Conservation (phyloP, 2,113 vertebrate species). For the Onychostruthus taczanowskii region DNA sequence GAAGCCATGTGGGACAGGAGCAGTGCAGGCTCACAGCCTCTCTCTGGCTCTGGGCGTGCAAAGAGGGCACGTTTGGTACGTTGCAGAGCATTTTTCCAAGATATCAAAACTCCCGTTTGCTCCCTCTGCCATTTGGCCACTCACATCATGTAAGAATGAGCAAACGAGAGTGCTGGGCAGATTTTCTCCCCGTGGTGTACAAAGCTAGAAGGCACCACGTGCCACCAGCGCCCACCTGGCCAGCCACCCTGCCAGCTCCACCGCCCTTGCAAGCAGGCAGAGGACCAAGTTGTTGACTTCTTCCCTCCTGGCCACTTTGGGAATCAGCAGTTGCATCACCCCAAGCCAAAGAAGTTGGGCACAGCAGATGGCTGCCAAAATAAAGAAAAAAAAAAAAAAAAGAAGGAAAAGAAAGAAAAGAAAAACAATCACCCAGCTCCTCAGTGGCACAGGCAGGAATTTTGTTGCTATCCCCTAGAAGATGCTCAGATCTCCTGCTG, state of each 20-base stretch:
- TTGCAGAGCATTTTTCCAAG: neutral
- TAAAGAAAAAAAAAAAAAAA: neutral
- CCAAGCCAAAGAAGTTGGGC: neutral
- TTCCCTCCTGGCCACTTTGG: neutral
- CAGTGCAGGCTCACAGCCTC: fast-evolving
- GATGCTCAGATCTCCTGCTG: neutral
- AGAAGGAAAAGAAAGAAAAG: neutral
- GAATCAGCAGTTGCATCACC: neutral
- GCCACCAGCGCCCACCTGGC: neutral
- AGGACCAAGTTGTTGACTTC: neutral
- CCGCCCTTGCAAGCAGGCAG: fast-evolving
- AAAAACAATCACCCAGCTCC: neutral
- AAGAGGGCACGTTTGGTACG: neutral
- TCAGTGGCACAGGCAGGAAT: neutral
- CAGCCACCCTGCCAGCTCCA: neutral
- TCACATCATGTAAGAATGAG: neutral
- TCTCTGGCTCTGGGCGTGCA: neutral
- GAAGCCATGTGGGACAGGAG: fast-evolving
- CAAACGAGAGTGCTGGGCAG: neutral
- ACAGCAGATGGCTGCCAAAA: neutral
- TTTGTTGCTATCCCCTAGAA: neutral
- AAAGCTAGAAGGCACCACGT: neutral
- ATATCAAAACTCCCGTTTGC: neutral
- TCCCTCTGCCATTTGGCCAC: neutral
- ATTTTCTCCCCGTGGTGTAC: neutral